phyloP scores from a whole-genome alignment of 2,888 invertebrate species.

The Nemurella pictetii region DNA sequence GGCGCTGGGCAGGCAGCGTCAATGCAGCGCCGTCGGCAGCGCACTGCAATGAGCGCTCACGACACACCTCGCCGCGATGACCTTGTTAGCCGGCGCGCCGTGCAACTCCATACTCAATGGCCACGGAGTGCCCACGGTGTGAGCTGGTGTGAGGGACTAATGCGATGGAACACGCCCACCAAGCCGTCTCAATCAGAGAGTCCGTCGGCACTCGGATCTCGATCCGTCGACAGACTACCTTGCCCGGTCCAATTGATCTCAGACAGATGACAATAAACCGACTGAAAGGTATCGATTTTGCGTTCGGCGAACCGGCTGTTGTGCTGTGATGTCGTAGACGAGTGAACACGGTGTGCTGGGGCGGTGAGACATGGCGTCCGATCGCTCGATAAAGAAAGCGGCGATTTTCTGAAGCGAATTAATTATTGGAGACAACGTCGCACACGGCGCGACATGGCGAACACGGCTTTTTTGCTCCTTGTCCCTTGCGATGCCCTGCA shows the following conservation, averaged over 20 bases:
- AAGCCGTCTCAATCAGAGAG: neutral
- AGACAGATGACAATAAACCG: neutral
- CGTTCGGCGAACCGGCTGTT: neutral
- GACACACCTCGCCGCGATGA: neutral
- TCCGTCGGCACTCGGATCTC: neutral
- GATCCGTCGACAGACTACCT: neutral
- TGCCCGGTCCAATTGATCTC: neutral
- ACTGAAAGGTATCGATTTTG: neutral
- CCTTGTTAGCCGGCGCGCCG: neutral
- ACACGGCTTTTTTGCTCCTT: neutral
- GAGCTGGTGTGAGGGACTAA: too few relatives aligned
- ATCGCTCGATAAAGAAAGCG: neutral
- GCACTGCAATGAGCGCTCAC: too few relatives aligned
- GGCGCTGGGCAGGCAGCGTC: too few relatives aligned
- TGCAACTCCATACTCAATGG: too few relatives aligned
- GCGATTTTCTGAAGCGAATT: neutral
- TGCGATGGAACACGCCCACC: neutral
- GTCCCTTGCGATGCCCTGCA: neutral
- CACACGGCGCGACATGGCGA: neutral
- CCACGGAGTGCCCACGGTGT: too few relatives aligned
- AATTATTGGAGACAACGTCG: neutral
- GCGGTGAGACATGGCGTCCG: neutral
- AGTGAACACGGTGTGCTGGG: neutral
- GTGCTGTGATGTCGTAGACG: neutral
- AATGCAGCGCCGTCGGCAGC: too few relatives aligned